phyloP scores from a whole-genome alignment of 2,888 invertebrate genomes.

The Coleophora flavipennella region DNA sequence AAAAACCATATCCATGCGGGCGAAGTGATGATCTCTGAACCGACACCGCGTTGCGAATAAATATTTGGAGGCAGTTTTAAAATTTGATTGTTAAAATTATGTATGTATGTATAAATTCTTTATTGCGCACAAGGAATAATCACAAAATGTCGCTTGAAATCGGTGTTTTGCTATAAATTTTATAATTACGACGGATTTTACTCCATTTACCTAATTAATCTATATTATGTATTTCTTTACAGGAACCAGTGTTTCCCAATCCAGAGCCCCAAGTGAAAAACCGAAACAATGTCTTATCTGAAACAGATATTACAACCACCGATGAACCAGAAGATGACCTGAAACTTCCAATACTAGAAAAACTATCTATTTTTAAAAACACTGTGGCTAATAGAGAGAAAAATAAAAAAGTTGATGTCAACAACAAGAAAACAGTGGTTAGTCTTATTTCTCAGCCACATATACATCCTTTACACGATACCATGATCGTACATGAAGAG shows the following conservation, averaged over 20 bases:
- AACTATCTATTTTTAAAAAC: constrained; percentile 52
- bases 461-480: constrained; percentile 51
- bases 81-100: too few relatives aligned
- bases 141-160: too few relatives aligned
- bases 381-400: constrained; percentile 35
- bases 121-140: too few relatives aligned
- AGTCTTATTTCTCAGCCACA: constrained; percentile 42
- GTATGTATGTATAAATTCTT: too few relatives aligned
- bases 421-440: constrained; percentile 23
- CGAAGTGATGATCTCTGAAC: too few relatives aligned
- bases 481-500: constrained; percentile 35
- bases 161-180: too few relatives aligned
- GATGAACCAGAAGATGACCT: constrained; percentile 35
- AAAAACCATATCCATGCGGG: too few relatives aligned
- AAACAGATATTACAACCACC: constrained; percentile 11
- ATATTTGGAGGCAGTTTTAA: too few relatives aligned
- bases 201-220: not conserved
- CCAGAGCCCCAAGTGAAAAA: constrained; percentile 19
- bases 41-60: too few relatives aligned
- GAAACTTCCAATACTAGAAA: constrained; percentile 39
- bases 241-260: constrained; percentile 44
- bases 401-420: constrained; percentile 5
- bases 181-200: too few relatives aligned
- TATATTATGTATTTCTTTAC: constrained; percentile 9
- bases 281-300: constrained; percentile 8